Evolutionary conservation across 1,140 invertebrate species (phyloP), one percentile per base, ranked within the genome.

Genomic region (Drosophila ficusphila): DNA sequence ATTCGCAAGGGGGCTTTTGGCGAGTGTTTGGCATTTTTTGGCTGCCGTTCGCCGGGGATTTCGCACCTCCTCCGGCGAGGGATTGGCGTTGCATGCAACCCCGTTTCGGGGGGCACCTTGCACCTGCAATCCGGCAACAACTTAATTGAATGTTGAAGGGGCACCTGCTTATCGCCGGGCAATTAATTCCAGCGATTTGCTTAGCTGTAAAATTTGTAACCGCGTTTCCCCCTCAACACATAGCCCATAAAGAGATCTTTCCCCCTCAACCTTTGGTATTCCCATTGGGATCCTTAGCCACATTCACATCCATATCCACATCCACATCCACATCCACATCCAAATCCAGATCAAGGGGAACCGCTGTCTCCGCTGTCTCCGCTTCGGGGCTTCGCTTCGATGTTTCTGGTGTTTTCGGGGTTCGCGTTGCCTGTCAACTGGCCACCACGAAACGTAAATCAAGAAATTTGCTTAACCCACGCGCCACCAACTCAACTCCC

Each of bases 381-480:
- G 48, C 29, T 18, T 68, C 1, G 31, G 23, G 29, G 46, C 27
- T 19, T 33, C 31, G 25, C 21, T 38, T 21, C 29, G 54, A 39
- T 38, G 47, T 54, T 69, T 29, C 14, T 27, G 58, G 19, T 69
- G 48, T 67, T 70, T 49, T 71, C 38, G 64, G 47, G 51, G 38
- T 62, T 49, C 42, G 51, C 6, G 31, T 68, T 31, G 47, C 36
- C 58, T 71, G 79, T 81, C 78, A 81, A 49, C 54, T 46, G 57
- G 70, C 70, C 38, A 71, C 71, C 74, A 64, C 57, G 60, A 74
- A 83, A 61, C 79, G 75, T 83, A 83, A 83, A 83, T 83, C 79
- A 83, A 78, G 70, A 83, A 83, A 83, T 83, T 83, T 83, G 70
- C 79, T 79, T 75, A 83, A 61, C 79, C 79, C 79, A 83, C 79